Conservation (phyloP, 30 jellyfish, hydroid and myxozoan species). For the Aurelia coerulea region DNA sequence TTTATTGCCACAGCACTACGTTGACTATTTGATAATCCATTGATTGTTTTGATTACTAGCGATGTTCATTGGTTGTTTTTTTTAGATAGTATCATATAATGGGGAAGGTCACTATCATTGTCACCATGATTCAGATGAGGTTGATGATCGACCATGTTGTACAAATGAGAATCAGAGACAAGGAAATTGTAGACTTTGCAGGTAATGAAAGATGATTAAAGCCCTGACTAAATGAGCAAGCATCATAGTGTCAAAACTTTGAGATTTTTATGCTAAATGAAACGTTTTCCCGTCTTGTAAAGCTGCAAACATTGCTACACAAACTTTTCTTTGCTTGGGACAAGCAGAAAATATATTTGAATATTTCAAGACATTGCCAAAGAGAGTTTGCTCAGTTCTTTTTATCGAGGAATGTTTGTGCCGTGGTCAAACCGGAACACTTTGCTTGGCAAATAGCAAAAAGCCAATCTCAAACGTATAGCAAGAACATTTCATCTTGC, state of each 20-base stretch:
- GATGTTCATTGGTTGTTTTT: too few species aligned
- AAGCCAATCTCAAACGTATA: too few species aligned
- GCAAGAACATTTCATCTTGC: too few species aligned
- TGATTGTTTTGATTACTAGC: neutral
- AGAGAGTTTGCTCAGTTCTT: too few species aligned
- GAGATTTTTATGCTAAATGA: neutral
- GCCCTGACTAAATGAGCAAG: too few species aligned
- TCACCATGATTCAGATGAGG: slow-evolving; percentile 87
- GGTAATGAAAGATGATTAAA: slow-evolving; percentile 48
- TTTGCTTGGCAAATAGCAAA: too few species aligned
- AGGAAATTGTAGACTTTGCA: slow-evolving; percentile 75
- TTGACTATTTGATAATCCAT: neutral
- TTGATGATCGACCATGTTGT: slow-evolving; percentile 86
- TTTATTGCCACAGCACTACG: neutral
- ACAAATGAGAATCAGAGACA: slow-evolving; percentile 54
- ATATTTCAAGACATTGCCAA: too few species aligned
- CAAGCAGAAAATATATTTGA: too few species aligned
- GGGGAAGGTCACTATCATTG: slow-evolving; percentile 93
- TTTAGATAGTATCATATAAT: slow-evolving; percentile 73
- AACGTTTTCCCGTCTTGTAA: neutral
- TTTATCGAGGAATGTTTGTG: too few species aligned
- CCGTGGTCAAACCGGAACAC: too few species aligned
- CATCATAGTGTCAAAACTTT: neutral
- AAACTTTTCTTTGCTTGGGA: too few species aligned
- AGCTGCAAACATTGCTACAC: too few species aligned